Percentiles rank a stretch among this genome's conserved stretches.
Conservation (phyloP, 1,140 invertebrate species). For the Atta cephalotes region DNA sequence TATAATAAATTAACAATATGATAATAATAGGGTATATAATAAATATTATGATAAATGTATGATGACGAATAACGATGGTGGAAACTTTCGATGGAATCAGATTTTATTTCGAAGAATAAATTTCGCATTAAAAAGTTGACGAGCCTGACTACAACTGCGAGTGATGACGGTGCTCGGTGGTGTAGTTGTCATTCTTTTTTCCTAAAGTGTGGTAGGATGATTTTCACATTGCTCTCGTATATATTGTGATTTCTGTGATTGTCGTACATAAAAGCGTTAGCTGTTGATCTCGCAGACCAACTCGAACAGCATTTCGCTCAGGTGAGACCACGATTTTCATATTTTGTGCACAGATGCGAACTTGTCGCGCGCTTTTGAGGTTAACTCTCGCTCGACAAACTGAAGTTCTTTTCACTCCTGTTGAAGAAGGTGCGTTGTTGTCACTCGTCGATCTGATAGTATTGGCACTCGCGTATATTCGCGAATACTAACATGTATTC, state of each 20-base stretch:
- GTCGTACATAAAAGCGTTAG: slow-evolving; percentile 64
- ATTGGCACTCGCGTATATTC: neutral
- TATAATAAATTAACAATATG: neutral
- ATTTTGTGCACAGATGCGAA: neutral
- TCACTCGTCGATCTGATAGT: neutral
- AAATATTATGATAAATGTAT: neutral
- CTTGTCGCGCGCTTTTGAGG: slow-evolving; percentile 39
- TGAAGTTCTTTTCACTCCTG: slow-evolving; percentile 19
- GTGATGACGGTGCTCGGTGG: no score
- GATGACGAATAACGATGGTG: neutral
- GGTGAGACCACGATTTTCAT: slow-evolving; percentile 39
- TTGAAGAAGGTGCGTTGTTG: neutral
- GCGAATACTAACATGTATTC: neutral
- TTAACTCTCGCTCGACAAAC: slow-evolving; percentile 47
- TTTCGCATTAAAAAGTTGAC: neutral
- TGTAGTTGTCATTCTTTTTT: slow-evolving; percentile 61
- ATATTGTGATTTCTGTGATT: neutral
- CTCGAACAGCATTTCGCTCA: slow-evolving; percentile 19
- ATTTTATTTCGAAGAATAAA: no score
- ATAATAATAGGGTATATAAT: neutral
- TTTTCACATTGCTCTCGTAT: slow-evolving; percentile 41
- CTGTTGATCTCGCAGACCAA: neutral
- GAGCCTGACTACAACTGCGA: neutral
- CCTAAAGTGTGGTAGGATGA: slow-evolving; percentile 24
- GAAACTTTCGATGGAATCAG: neutral